These are phyloP conservation scores for Hippocampus mohnikei DNA, from an alignment of 2,113 vertebrate species.

Conservation along the genomic window DNA sequence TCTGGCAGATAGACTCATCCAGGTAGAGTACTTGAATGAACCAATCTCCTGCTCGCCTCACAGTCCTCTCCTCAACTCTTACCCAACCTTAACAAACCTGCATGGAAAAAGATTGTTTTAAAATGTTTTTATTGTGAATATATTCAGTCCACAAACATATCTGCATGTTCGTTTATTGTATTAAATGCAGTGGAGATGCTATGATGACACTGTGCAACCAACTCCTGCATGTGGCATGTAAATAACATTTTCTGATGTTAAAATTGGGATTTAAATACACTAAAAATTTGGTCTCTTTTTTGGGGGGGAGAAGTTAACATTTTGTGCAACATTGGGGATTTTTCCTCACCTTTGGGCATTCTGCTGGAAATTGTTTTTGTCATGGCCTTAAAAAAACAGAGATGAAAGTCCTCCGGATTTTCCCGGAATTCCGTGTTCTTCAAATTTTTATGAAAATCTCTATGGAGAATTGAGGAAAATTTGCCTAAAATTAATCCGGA, in stretches of 20 bases:
- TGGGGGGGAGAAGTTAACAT: neutral
- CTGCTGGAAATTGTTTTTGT: neutral
- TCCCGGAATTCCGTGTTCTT: too few relatives aligned
- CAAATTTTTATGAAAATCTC: too few relatives aligned
- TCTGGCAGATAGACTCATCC: conserved; percentile 95
- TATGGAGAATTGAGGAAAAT: too few relatives aligned
- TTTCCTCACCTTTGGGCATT: neutral
- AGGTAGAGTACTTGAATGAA: conserved; percentile 79
- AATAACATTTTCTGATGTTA: neutral
- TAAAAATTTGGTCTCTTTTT: neutral
- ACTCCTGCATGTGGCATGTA: conserved; percentile 61
- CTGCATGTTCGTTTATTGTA: conserved; percentile 39
- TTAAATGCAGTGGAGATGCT: conserved; percentile 7
- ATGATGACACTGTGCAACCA: conserved; percentile 5
- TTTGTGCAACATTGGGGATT: neutral
- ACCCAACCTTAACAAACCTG: conserved; percentile 16
- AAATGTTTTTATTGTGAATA: neutral
- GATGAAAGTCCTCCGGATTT: too few relatives aligned
- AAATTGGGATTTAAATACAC: neutral
- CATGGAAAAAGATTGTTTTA: conserved; percentile 48
- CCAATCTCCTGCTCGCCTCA: conserved; percentile 25
- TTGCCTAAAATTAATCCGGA: too few relatives aligned
- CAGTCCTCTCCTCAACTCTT: conserved; percentile 22
- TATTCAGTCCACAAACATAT: conserved; percentile 10
- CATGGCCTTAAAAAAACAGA: neutral